Conservation (phyloP, 92 coral and sea anemone genomes). For the Epizoanthus illoricatus region DNA sequence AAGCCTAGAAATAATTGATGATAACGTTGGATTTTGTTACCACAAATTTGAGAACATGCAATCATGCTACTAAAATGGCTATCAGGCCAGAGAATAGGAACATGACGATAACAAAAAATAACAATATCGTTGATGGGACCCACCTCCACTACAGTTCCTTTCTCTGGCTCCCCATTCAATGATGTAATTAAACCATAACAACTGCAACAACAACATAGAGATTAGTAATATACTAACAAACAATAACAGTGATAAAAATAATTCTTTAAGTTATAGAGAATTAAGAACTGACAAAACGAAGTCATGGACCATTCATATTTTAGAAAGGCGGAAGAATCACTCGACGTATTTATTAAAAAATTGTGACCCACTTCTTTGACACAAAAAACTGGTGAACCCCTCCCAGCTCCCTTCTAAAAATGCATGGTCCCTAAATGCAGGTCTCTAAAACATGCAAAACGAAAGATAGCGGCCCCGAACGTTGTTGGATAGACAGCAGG, state of each 20-base stretch:
- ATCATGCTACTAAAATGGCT: background rate
- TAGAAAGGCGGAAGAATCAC: too few relatives aligned
- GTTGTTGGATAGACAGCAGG: too few relatives aligned
- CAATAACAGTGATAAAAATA: background rate
- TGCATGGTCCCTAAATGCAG: too few relatives aligned
- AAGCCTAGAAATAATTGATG: conserved; percentile 58
- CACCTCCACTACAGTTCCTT: conserved; percentile 84
- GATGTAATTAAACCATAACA: conserved; percentile 90
- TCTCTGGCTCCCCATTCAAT: conserved; percentile 91
- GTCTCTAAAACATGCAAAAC: too few relatives aligned
- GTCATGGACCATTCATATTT: too few relatives aligned
- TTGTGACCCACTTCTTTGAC: too few relatives aligned
- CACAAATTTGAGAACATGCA: background rate
- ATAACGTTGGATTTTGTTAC: background rate
- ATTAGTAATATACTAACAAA: background rate
- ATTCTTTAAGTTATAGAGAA: background rate
- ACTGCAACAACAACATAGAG: conserved; percentile 43
- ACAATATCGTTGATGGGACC: conserved; percentile 2
- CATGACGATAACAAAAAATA: background rate
- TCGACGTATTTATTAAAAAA: too few relatives aligned
- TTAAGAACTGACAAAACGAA: background rate
- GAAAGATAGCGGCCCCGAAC: too few relatives aligned
- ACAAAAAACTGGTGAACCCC: too few relatives aligned
- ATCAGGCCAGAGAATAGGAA: background rate
- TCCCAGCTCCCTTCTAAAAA: too few relatives aligned